A percentile compares a stretch with the other conserved stretches of the same genome.
These are phyloP conservation scores for Abrostola tripartita DNA, from an alignment of 2,888 invertebrate species.

Conservation along the genomic window DNA sequence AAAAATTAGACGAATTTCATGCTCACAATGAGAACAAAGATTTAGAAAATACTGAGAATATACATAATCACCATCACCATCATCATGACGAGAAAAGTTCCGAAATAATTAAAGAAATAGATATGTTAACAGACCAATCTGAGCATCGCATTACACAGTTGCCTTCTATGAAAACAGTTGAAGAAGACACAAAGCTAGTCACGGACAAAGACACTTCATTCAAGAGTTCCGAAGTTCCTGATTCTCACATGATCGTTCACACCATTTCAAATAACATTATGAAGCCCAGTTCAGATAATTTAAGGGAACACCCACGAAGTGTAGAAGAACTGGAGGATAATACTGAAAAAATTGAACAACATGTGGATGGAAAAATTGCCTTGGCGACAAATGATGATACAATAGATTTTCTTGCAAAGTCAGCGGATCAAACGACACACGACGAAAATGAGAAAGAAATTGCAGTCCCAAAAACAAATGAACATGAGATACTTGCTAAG, in stretches of 20 bases:
- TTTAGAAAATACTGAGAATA: slow-evolving; percentile 10
- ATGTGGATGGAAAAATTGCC: slow-evolving; percentile 15
- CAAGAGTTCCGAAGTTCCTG: slow-evolving; percentile 21
- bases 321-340: slow-evolving; percentile 10
- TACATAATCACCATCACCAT: slow-evolving; percentile 12
- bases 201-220: slow-evolving; percentile 24
- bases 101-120: slow-evolving; percentile 8
- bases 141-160: slow-evolving; percentile 23
- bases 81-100: slow-evolving; percentile 21
- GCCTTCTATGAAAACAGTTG: slow-evolving; percentile 28
- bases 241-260: slow-evolving; percentile 4
- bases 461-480: slow-evolving; percentile 1
- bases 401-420: slow-evolving; percentile 29
- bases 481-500: slow-evolving; percentile 5
- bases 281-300: slow-evolving; percentile 12
- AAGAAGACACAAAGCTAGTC: slow-evolving; percentile 38
- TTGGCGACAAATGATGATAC: slow-evolving; percentile 16
- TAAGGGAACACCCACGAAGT: slow-evolving; percentile 23
- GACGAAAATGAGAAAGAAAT: slow-evolving; percentile 10
- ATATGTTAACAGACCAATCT: slow-evolving; percentile 17
- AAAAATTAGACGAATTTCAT: slow-evolving; percentile 8
- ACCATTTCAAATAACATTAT: neutral
- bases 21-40: slow-evolving; percentile 8
- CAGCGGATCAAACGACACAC: slow-evolving; percentile 13
- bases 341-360: slow-evolving; percentile 14